Evolutionary conservation across 2,888 invertebrate genomes (phyloP), one percentile per base, ranked within the genome.

Genomic region (Hyles lineata): DNA sequence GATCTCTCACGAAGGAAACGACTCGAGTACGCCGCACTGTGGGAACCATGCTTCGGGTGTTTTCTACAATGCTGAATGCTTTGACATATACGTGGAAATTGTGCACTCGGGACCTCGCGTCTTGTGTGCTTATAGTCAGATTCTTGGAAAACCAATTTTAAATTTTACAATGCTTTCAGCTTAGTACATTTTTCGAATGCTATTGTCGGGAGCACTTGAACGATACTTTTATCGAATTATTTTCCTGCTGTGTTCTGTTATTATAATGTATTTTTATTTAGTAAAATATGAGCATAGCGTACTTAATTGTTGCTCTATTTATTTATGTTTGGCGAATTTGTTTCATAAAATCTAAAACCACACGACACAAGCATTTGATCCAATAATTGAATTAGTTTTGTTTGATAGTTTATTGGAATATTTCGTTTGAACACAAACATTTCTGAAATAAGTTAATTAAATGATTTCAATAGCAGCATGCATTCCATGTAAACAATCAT

Each of bases 1-100:
- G 78, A 79, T 77, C 77, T 80, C 80, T 82, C 80, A 80, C 78
- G 67, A 78, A 80, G 76, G 73, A 73, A 43, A 25, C 32, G 52
- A 75, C 72, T 72, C 70, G 74, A 76, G 76, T 72, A 70, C 73
- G 73, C 55, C 62, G 70, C 74, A 74, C 70, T 60, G 72, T 73
- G 72, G 74, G 80, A 75, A 76, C 23, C 23, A 25, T 50, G 50
- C 63, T 63, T 63, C 43, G 23, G 15, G 6, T 67, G 67, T 78
- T 81, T 79, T 79, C 80, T 78, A 76, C 74, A 76, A 78, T 75
- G 43, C 43, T 50, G 43, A 67, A 67, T 67, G 19, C 43, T 23
- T 50, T 67, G 67, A 50, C 43, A 17, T 50, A 63, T 63, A 63
- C 23, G 15, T 67, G 50, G 23, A 67, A 21, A 67, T 23, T 43